Evolutionary conservation across 2,888 invertebrate genomes (phyloP).

Genomic region (Limnephilus rhombicus): DNA sequence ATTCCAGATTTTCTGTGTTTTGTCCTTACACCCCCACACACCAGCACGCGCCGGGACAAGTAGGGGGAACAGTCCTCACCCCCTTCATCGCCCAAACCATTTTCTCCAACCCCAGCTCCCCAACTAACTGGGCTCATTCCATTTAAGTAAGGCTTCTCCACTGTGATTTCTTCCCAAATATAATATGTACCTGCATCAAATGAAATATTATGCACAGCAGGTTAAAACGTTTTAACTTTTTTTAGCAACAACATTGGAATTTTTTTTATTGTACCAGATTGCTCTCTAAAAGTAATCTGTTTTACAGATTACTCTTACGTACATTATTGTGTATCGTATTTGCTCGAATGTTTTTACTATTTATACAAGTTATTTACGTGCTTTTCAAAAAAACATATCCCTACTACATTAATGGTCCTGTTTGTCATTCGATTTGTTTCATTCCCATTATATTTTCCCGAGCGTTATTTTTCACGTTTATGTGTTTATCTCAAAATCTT

Average conservation of each 20-base stretch:
- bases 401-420: not conserved
- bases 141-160: conserved; percentile 52
- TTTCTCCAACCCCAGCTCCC: not conserved
- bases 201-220: not conserved
- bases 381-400: too few relatives aligned
- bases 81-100: not conserved
- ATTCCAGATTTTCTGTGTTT: conserved; percentile 33
- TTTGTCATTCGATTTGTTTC: not conserved
- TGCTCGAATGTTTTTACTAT: too few relatives aligned
- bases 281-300: not conserved
- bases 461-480: not conserved
- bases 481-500: not conserved
- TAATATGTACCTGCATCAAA: not conserved
- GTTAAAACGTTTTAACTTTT: not conserved
- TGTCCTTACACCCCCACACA: conserved; percentile 38
- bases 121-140: conserved; percentile 47
- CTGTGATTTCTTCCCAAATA: conserved; percentile 45
- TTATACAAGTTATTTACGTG: too few relatives aligned
- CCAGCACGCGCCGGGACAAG: conserved; percentile 3
- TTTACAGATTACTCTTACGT: not conserved
- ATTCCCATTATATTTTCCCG: not conserved
- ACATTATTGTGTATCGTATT: too few relatives aligned
- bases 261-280: not conserved
- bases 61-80: not conserved
- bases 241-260: not conserved